Evolutionary conservation across 2,888 invertebrate genomes (phyloP).

Genomic region (Galeopsomyia nigrocyanea): DNA sequence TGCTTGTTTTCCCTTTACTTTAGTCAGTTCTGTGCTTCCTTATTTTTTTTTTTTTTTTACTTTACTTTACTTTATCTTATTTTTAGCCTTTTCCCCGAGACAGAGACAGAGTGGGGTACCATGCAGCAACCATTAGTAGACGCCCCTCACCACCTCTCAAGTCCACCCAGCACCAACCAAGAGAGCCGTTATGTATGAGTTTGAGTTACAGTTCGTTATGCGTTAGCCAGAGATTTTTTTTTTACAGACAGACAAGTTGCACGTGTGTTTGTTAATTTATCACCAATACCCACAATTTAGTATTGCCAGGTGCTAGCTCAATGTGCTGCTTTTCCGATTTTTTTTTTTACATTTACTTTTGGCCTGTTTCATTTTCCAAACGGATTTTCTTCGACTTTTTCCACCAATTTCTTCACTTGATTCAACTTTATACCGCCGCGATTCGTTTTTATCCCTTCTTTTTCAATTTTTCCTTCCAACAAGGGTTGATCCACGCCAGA

Average conservation of each 20-base stretch:
- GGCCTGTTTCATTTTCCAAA: slow-evolving; percentile 26
- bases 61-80: too few species aligned
- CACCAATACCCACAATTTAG: slow-evolving; percentile 65
- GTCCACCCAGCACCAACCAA: slow-evolving; percentile 67
- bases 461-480: too few species aligned
- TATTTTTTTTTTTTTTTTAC: background rate
- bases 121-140: slow-evolving; percentile 68
- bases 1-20: background rate
- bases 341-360: slow-evolving; percentile 15
- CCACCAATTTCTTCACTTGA: too few species aligned
- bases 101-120: slow-evolving; percentile 55
- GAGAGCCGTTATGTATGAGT: slow-evolving; percentile 61
- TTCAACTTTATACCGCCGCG: too few species aligned
- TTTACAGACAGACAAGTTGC: slow-evolving; percentile 27
- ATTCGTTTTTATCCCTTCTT: too few species aligned
- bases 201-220: slow-evolving; percentile 1
- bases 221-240: slow-evolving; percentile 6
- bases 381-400: too few species aligned
- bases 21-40: background rate
- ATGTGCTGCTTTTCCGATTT: slow-evolving; percentile 55
- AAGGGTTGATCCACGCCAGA: too few species aligned
- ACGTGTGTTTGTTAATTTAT: slow-evolving; percentile 32
- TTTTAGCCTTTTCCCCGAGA: background rate
- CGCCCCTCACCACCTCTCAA: slow-evolving; percentile 51
- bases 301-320: slow-evolving; percentile 66